Conservation (phyloP, 2,797 vertebrate genomes). For the Pteronotus mesoamericanus region DNA sequence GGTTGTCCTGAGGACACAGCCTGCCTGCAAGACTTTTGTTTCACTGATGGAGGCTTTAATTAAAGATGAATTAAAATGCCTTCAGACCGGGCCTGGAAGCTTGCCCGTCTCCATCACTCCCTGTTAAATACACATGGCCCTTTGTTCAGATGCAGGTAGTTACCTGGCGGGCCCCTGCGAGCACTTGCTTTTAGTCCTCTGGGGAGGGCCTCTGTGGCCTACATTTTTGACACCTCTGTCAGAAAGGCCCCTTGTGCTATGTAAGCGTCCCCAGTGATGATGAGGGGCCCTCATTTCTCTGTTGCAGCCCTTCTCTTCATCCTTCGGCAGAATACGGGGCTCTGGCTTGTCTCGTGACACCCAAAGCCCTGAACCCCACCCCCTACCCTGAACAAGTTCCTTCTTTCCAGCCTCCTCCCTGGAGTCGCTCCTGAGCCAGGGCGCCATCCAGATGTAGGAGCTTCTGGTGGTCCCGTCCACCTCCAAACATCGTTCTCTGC, state of each 20-base stretch:
- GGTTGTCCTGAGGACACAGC: neutral
- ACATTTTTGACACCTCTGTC: neutral
- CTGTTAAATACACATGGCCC: neutral
- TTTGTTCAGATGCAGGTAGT: neutral
- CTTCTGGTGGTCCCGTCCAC: neutral
- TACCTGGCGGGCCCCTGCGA: neutral
- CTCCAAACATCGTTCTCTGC: neutral
- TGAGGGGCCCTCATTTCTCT: neutral
- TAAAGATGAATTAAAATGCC: neutral
- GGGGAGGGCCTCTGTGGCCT: neutral
- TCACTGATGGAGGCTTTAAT: neutral
- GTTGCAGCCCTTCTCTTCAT: neutral
- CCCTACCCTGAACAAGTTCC: neutral
- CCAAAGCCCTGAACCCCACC: neutral
- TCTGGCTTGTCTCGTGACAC: neutral
- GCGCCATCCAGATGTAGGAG: neutral
- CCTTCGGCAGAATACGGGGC: neutral
- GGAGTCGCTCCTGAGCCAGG: neutral
- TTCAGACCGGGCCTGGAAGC: neutral
- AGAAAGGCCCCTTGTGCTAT: neutral
- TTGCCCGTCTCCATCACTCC: neutral
- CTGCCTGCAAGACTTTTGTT: neutral
- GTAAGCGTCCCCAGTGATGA: neutral
- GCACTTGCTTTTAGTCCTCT: neutral
- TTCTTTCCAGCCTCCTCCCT: neutral